Conservation (phyloP, 2,797 vertebrate genomes). For the Sebastiscus albofasciatus region DNA sequence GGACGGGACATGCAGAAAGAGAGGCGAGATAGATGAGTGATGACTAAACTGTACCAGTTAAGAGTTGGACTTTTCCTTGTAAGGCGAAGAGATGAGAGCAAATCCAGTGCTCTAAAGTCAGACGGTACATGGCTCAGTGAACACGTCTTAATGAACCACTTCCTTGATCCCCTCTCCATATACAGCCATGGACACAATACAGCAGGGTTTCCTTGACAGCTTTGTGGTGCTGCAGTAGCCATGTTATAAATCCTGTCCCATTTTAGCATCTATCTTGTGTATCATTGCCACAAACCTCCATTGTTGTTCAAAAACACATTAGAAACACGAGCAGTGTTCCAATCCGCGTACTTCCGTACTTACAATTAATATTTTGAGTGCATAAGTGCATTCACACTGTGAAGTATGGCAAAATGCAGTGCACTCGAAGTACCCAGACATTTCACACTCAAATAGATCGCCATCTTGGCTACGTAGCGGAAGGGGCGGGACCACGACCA, state of each 20-base stretch:
- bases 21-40: constrained; percentile 10
- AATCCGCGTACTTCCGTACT: too few species aligned
- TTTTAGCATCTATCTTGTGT: background rate
- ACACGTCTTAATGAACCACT: constrained; percentile 43
- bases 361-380: too few species aligned
- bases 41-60: background rate
- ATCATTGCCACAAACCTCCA: background rate
- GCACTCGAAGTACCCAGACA: too few species aligned
- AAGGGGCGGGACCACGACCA: too few species aligned
- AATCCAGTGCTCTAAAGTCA: constrained; percentile 21
- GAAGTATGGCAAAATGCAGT: too few species aligned
- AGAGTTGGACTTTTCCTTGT: constrained; percentile 56
- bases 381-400: too few species aligned
- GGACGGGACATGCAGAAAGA: background rate
- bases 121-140: constrained; percentile 31
- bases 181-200: constrained; percentile 41
- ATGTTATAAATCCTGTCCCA: background rate
- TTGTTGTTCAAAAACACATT: background rate
- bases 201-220: background rate
- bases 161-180: constrained; percentile 52
- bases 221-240: background rate
- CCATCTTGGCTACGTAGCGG: too few species aligned
- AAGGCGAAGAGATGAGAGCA: constrained; percentile 53
- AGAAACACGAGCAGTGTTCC: background rate
- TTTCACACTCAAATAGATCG: too few species aligned